Evolutionary conservation across 2,888 invertebrate species (phyloP).

Genomic region (Callimorpha dominula): DNA sequence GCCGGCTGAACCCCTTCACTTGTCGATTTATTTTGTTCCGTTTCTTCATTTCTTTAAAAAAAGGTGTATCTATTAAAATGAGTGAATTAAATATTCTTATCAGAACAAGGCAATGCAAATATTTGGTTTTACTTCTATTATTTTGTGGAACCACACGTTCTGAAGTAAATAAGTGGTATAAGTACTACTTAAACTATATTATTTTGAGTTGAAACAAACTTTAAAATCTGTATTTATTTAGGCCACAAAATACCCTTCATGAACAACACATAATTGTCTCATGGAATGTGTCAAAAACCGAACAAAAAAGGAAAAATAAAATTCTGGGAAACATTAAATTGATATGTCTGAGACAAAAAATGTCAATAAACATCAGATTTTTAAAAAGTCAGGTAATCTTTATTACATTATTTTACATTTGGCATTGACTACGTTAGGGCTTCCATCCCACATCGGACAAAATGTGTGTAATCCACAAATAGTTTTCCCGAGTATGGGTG

Average conservation of each 20-base stretch:
- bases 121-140: not conserved
- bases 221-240: not conserved
- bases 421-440: too few relatives aligned
- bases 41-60: constrained; percentile 38
- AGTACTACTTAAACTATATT: too few relatives aligned
- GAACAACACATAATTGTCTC: not conserved
- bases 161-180: not conserved
- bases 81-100: not conserved
- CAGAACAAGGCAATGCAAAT: not conserved
- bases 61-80: not conserved
- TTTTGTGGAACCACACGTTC: not conserved
- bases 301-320: not conserved
- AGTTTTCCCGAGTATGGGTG: too few relatives aligned
- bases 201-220: too few relatives aligned
- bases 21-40: constrained; percentile 47
- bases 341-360: too few relatives aligned
- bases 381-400: too few relatives aligned
- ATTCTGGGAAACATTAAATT: too few relatives aligned
- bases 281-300: not conserved
- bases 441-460: too few relatives aligned
- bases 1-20: constrained; percentile 43
- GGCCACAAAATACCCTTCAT: not conserved
- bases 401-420: too few relatives aligned
- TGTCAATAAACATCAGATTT: too few relatives aligned
- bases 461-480: too few relatives aligned